Conservation (phyloP, 2,113 vertebrate genomes). For the Lota lota region DNA sequence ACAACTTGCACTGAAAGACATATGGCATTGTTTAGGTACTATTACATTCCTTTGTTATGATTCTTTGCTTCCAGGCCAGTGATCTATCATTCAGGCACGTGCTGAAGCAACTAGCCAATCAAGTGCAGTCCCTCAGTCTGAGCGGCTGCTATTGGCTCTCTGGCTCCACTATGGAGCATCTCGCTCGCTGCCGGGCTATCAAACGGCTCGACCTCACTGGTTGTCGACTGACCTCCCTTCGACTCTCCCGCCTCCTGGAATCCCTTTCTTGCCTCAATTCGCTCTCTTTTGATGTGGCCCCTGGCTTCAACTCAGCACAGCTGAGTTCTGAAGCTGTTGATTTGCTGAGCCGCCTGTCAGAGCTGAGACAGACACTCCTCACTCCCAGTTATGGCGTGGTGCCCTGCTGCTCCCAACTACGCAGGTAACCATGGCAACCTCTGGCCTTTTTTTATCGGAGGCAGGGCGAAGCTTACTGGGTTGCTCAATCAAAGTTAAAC, state of each 20-base stretch:
- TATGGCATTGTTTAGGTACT: no score
- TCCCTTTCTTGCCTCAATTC: constrained; percentile 80
- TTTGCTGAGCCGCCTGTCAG: constrained; percentile 81
- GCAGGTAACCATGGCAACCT: constrained; percentile 68
- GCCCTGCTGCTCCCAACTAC: constrained; percentile 88
- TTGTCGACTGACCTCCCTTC: constrained; percentile 84
- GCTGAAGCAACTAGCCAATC: constrained; percentile 77
- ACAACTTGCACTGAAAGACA: no score
- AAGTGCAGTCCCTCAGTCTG: constrained; percentile 86
- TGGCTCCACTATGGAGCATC: constrained; percentile 76
- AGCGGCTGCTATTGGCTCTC: constrained; percentile 94
- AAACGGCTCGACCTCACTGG: constrained; percentile 87
- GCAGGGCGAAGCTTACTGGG: no score
- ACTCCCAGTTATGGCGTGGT: constrained; percentile 92
- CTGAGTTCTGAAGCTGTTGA: constrained; percentile 87
- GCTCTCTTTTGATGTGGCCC: constrained; percentile 85
- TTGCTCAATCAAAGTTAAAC: no score
- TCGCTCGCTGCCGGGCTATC: constrained; percentile 82
- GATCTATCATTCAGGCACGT: constrained; percentile 80
- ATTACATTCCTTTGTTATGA: background rate
- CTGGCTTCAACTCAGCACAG: constrained; percentile 83
- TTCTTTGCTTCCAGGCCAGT: constrained; percentile 72
- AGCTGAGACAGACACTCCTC: constrained; percentile 90
- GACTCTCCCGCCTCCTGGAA: constrained; percentile 87
- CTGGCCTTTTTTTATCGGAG: no score